Conservation (phyloP, 2,888 invertebrate species). For the Ochropacha duplaris region DNA sequence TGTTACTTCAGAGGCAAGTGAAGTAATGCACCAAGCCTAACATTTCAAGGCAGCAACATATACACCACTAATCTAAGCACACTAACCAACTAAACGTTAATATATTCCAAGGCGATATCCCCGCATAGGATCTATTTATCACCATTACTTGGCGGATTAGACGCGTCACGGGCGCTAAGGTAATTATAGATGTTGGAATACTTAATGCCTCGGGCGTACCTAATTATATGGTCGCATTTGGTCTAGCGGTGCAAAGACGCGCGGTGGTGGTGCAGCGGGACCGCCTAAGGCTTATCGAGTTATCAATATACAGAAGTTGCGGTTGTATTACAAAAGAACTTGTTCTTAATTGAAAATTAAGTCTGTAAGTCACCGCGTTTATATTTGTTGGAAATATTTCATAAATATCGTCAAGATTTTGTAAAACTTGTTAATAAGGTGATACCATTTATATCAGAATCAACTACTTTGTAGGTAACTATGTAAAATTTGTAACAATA, state of each 20-base stretch:
- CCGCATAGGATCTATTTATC: constrained; percentile 71
- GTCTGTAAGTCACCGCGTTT: background rate
- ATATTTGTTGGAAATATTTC: no score
- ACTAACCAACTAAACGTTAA: constrained; percentile 36
- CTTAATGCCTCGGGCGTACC: constrained; percentile 58
- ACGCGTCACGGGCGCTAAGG: constrained; percentile 64
- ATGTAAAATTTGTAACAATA: no score
- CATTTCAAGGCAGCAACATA: constrained; percentile 6
- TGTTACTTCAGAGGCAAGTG: no score
- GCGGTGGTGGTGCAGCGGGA: background rate
- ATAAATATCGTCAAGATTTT: no score
- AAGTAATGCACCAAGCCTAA: background rate
- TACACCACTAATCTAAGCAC: constrained; percentile 7
- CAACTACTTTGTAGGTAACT: no score
- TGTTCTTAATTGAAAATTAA: background rate
- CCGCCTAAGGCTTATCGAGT: background rate
- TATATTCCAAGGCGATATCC: constrained; percentile 60
- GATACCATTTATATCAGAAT: no score
- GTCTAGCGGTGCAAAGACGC: constrained; percentile 9
- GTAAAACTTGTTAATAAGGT: no score
- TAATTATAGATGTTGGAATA: constrained; percentile 72
- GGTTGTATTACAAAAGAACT: background rate
- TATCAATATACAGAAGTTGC: background rate
- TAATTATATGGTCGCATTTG: constrained; percentile 53
- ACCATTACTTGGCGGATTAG: constrained; percentile 73